Evolutionary conservation across 2,888 invertebrate species (phyloP).

Genomic region (Cryptophagus acutangulus): DNA sequence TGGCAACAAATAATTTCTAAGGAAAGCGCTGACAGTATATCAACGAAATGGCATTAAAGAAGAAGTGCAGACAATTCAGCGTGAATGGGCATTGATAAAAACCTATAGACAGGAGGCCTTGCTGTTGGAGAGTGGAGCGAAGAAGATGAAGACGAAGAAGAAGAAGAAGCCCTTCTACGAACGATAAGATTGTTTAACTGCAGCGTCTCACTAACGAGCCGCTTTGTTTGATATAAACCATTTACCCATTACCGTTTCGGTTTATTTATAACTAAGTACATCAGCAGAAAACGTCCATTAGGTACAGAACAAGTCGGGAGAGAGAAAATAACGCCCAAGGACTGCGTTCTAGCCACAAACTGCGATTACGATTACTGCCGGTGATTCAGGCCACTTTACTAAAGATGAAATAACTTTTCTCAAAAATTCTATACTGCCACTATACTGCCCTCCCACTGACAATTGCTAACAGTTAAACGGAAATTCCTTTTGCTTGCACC

Average conservation of each 20-base stretch:
- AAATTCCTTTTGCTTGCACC: too few species aligned
- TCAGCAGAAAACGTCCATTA: constrained; percentile 40
- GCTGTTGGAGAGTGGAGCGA: too few species aligned
- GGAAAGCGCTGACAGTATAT: constrained; percentile 3
- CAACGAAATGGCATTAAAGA: constrained; percentile 12
- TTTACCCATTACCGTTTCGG: constrained; percentile 35
- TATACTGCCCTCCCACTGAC: too few species aligned
- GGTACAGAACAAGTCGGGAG: constrained; percentile 31
- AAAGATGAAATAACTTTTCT: constrained; percentile 16
- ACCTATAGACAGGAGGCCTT: constrained; percentile 15
- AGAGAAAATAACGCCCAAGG: constrained; percentile 36
- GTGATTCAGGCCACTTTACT: constrained; percentile 33
- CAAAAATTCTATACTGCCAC: constrained; percentile 5
- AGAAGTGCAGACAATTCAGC: constrained; percentile 17
- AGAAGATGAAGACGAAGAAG: too few species aligned
- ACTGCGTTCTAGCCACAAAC: constrained; percentile 22
- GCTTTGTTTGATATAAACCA: constrained; percentile 39
- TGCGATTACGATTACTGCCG: constrained; percentile 37
- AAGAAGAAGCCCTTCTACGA: constrained; percentile 12
- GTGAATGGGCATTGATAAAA: constrained; percentile 21
- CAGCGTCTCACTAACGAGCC: constrained; percentile 30
- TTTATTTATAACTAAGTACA: constrained; percentile 37
- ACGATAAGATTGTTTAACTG: constrained; percentile 33
- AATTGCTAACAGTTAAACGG: too few species aligned
- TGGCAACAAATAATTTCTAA: not conserved